Base-by-base conservation (phyloP, 1,140 invertebrate genomes). In the Epicauta chinensis region DNA sequence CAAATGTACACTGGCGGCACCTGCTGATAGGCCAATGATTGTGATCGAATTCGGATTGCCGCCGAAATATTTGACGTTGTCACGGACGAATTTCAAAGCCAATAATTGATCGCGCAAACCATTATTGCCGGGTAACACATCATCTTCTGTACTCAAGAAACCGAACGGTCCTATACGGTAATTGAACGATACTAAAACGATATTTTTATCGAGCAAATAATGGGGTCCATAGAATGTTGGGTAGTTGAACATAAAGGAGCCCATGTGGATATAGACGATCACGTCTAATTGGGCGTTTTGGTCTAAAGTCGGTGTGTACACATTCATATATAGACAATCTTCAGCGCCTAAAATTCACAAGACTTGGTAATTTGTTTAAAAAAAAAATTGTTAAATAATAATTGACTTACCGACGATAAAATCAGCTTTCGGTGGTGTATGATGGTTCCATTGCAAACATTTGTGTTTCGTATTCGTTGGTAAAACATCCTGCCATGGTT, bases 141-240 rank as follows among this genome's bases (percentile, higher is more conserved):
- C 31, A 42, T 55, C 50, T 58, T 62, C 57, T 1, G 60, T 64
- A 34, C 49, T 59, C 23, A 63, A 31, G 32, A 58, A 61, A 13
- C 57, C 56, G 39, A 81, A 66, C 1, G 74, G 63, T 4, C 80
- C 81, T 10, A 84, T 58, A 31, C 82, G 65, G 61, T 82, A 84
- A 63, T 81, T 81, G 1, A 84, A 64, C 4, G 75, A 80, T 0
- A 83, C 81, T 16, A 77, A 67, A 3, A 84, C 74, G 10, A 82
- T 61, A 53, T 81, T 73, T 31, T 74, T 48, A 15, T 74, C 76
- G 70, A 86, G 73, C 0, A 84, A 47, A 55, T 75, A 71, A 7
- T 70, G 62, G 1, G 80, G 73, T 2, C 72, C 73, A 58, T 80
- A 79, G 0, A 68, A 16, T 6, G 62, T 66, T 0, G 75, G 73